These are phyloP conservation scores for Laticauda colubrina DNA, from an alignment of 2,113 vertebrate species.

Conservation along the genomic window DNA sequence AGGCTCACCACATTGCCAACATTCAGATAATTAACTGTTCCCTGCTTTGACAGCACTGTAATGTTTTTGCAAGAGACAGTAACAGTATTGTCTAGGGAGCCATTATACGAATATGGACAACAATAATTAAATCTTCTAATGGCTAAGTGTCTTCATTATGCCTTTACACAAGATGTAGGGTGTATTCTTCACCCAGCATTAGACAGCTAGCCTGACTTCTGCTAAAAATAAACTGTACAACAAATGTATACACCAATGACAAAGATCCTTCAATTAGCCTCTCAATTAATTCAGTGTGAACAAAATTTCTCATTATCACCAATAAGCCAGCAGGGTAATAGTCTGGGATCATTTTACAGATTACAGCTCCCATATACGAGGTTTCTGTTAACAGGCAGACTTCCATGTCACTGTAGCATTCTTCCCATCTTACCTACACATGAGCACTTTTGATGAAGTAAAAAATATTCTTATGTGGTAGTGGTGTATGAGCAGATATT, in stretches of 20 bases:
- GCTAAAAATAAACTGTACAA: slow-evolving; percentile 14
- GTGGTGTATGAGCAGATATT: not conserved
- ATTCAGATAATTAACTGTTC: slow-evolving; percentile 27
- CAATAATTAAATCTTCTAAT: slow-evolving; percentile 32
- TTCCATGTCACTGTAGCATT: not conserved
- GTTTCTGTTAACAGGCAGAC: not conserved
- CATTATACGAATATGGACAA: slow-evolving; percentile 29
- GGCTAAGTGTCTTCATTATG: slow-evolving; percentile 28
- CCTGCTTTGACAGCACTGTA: slow-evolving; percentile 19
- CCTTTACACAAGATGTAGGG: slow-evolving; percentile 7
- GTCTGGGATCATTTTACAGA: not conserved
- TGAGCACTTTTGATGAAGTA: not conserved
- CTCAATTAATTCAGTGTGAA: slow-evolving; percentile 16
- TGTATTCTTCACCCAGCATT: slow-evolving; percentile 8
- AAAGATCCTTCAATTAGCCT: slow-evolving; percentile 27
- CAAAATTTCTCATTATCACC: slow-evolving; percentile 22
- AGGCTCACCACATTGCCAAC: slow-evolving; percentile 3
- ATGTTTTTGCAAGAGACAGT: slow-evolving; percentile 23
- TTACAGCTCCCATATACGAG: not conserved
- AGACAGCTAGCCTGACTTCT: slow-evolving; percentile 11
- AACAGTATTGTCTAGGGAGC: slow-evolving; percentile 20
- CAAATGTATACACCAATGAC: slow-evolving; percentile 22
- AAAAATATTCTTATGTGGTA: not conserved
- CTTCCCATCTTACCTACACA: not conserved
- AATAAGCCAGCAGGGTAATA: slow-evolving; percentile 23